Percentiles rank a stretch among this genome's conserved stretches.
Conservation (phyloP, 2,113 vertebrate species). For the Gambusia affinis region DNA sequence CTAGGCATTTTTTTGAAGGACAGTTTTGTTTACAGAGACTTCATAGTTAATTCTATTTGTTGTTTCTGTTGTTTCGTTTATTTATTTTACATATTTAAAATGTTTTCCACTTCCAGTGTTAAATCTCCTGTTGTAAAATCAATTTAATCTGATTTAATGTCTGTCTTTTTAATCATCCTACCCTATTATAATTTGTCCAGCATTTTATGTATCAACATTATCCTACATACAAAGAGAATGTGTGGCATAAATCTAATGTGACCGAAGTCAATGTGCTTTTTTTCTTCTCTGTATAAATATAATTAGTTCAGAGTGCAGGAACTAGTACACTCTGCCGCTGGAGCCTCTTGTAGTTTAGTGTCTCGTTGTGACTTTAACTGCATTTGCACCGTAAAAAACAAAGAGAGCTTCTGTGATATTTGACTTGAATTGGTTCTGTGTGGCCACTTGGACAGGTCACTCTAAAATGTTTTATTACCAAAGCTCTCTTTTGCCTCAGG, state of each 20-base stretch:
- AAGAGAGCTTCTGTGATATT: conserved; percentile 35
- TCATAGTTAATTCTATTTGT: too few relatives aligned
- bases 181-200: neutral
- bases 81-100: too few relatives aligned
- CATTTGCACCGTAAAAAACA: neutral
- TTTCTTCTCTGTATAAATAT: neutral
- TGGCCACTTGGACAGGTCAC: conserved; percentile 60
- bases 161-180: neutral
- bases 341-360: conserved; percentile 4
- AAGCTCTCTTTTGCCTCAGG: conserved; percentile 76
- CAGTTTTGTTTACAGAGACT: too few relatives aligned
- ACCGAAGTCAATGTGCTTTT: neutral
- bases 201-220: neutral
- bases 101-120: too few relatives aligned
- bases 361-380: conserved; percentile 1
- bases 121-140: too few relatives aligned
- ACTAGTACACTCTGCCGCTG: neutral
- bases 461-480: conserved; percentile 70
- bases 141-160: too few relatives aligned
- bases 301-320: neutral
- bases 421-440: conserved; percentile 44
- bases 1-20: too few relatives aligned
- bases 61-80: too few relatives aligned
- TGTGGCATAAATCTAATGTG: too few relatives aligned
- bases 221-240: too few relatives aligned